Evolutionary conservation across 1,140 invertebrate species (phyloP).

Genomic region (Chlorops oryzae): DNA sequence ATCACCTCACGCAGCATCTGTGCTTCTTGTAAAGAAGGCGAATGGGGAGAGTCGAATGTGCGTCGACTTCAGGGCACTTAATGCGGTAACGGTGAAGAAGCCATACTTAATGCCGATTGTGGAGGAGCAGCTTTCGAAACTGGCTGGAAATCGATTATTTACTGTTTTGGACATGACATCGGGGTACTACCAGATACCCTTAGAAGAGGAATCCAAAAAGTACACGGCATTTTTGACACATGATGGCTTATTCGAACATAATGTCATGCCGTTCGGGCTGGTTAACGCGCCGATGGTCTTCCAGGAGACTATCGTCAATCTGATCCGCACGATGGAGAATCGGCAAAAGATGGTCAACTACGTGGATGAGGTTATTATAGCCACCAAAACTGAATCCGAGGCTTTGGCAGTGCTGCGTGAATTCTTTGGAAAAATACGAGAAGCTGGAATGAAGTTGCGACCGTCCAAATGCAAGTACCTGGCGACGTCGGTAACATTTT

Average conservation of each 20-base stretch:
- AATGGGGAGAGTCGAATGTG: constrained; percentile 14
- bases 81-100: constrained; percentile 45
- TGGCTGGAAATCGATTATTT: constrained; percentile 45
- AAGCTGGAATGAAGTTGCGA: no score
- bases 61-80: constrained; percentile 25
- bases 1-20: constrained; percentile 20
- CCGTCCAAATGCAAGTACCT: no score
- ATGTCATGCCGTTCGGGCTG: constrained; percentile 23
- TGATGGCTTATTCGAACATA: constrained; percentile 23
- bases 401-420: neutral
- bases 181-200: constrained; percentile 50
- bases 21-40: constrained; percentile 29
- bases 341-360: constrained; percentile 12
- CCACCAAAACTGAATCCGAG: constrained; percentile 15
- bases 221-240: constrained; percentile 48
- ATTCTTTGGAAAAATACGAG: no score
- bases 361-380: constrained; percentile 27
- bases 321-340: neutral
- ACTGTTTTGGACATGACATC: constrained; percentile 43
- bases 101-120: constrained; percentile 51
- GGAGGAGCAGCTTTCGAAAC: constrained; percentile 42
- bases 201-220: constrained; percentile 29
- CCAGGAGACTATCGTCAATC: constrained; percentile 41
- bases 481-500: constrained; percentile 14
- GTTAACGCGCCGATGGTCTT: constrained; percentile 39